Base-by-base conservation (phyloP, 2,888 invertebrate species). In the Acleris literana region DNA sequence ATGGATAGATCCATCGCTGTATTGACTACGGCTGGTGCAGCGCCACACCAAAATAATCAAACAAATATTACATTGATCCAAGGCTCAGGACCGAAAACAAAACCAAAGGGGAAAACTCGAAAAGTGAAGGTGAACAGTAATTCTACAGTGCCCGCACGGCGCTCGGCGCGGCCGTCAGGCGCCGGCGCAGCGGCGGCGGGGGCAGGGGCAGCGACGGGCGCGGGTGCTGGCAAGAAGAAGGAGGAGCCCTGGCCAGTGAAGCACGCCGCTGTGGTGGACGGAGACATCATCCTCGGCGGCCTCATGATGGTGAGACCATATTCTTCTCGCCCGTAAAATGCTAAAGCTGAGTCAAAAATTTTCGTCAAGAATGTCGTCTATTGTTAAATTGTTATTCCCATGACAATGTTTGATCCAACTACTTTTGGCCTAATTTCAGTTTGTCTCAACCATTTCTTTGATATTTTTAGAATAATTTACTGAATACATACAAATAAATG, bases 211-310 rank as follows among this genome's bases (percentile, higher is more conserved):
- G 75, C 68, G 59, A 33, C 72, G 80, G n/a, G 81, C 80, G 25
- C 78, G 81, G 55, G 81, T 80, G 62, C 71, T 82, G 6, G 25
- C 25, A 56, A 51, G 49, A 65, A 61, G 60, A 48, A 66, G 71
- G 51, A 69, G 68, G 55, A 75, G 78, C 68, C 65, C 75, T 96
- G 96, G 97, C 96, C 97, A 0, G 94, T 96, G 39, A 97, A 96
- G 82, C 94, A 94, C 72, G 96, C 96, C 71, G 96, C 97, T 2
- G 94, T 95, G n/a, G 94, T 97, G 7, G 96, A 96, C 74, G 98
- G 97, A 0, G 96, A 97, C 80, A 93, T 98, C 69, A 94, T 97
- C 33, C 92, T 98, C 22, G 98, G 98, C 2, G 97, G 97, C 0
- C 93, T 98, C 56, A 97, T 98, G 97, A 98, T 97, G 98, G 97